Base-by-base conservation (phyloP, 1,140 invertebrate species). In the Ostrea denselamellosa region DNA sequence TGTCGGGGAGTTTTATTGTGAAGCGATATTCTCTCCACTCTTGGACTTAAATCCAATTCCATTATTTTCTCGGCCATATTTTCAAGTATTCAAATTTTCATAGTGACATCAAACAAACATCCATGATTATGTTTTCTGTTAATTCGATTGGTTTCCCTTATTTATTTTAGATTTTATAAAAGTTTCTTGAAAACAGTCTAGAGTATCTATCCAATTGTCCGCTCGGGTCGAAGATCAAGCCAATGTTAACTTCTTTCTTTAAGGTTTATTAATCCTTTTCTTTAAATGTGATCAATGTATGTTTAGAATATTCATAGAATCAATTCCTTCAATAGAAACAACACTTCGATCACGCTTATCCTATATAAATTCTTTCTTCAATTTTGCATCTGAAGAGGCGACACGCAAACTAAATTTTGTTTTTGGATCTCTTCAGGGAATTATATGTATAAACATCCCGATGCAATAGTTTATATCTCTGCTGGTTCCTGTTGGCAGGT, bases 1-100 rank as follows among this genome's bases (percentile, higher is more conserved):
- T 22, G 14, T 28, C 28, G 25, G 22, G 68, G 28, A 14, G 68
- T 77, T 77, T 77, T 77, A 17, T 34, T 77, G 9, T 14, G 22
- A 4, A 77, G 68, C 14, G 68, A 77, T 28, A 77, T 77, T 34
- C 68, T 77, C 25, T 77, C 68, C 68, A 77, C 68, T 77, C 28
- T 77, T 34, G 68, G 68, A 25, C 68, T 77, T 34, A 77, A 34
- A 17, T 77, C 68, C 68, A 77, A 77, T 10, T 77, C 68, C 8
- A 28, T 25, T 25, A 77, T 5, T 34, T 77, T 77, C 12, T 77
- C 68, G 28, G 68, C 68, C 68, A 77, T 68, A 7, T 77, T 77
- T 77, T 10, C 14, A 62, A 62, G 56, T n/a, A 19, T 17, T 62
- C 17, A 56, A 12, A 58, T 19, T 17, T 10, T 19, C 17, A 62